Evolutionary conservation across 23 tunicate genomes (phyloP).

Genomic region (Styela plicata): DNA sequence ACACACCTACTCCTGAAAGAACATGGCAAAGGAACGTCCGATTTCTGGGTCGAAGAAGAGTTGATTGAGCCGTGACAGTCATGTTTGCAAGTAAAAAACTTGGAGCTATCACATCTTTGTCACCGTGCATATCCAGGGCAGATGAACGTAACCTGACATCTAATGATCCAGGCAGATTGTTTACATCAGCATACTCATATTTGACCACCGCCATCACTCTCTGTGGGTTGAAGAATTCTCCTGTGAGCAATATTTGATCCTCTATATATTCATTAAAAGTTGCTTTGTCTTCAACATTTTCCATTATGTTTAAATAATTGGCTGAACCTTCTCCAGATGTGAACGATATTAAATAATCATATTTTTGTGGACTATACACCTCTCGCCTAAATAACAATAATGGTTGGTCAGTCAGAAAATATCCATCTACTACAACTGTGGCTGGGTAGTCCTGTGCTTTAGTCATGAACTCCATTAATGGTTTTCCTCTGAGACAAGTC

Average conservation of each 20-base stretch:
- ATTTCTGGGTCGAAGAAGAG: background rate
- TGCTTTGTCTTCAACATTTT: background rate
- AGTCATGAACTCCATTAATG: background rate
- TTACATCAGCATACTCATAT: constrained; percentile 22
- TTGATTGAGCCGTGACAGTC: background rate
- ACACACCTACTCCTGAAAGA: background rate
- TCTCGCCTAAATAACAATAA: background rate
- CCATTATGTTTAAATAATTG: background rate
- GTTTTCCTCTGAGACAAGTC: background rate
- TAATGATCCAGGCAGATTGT: background rate
- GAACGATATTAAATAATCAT: constrained; percentile 15
- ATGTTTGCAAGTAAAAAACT: constrained; percentile 3
- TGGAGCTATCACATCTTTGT: constrained; percentile 21
- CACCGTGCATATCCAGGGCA: constrained; percentile 1
- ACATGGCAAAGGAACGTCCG: background rate
- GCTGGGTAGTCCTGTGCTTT: background rate
- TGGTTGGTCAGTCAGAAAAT: constrained; percentile 23
- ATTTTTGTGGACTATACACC: background rate
- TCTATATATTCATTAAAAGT: background rate
- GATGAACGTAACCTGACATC: background rate
- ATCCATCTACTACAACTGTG: constrained; percentile 23
- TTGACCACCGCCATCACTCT: constrained; percentile 1
- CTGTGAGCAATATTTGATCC: background rate
- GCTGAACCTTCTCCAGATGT: constrained; percentile 22
- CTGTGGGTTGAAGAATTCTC: constrained; percentile 4